Evolutionary conservation across 2,888 invertebrate species (phyloP), one percentile per base, ranked within the genome.

Genomic region (Plemyria rubiginata): DNA sequence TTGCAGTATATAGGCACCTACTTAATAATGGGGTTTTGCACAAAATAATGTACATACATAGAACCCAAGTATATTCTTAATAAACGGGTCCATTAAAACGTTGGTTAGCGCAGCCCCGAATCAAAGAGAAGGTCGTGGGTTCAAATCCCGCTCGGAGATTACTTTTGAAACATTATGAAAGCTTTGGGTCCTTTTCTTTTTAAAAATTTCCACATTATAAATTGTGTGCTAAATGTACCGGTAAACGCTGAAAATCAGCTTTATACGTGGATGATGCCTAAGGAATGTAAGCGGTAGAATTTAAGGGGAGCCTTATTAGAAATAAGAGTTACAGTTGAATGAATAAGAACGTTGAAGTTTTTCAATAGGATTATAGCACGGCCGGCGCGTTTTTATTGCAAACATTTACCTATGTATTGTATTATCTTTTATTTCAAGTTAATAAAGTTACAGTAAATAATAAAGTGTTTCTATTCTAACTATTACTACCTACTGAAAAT

Each of bases 271-370:
- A 71, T 67, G 79, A 73, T 82, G 82, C 81, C 81, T 80, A 78
- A 79, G 68, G 79, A 79, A 74, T 80, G 83, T 72, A 77, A 81
- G 79, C 73, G 77, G 82, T 90, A 89, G 88, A 81, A 80, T 87
- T 82, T 92, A 91, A 91, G 89, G 88, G 87, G 91, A 92, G 92
- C 92, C 92, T 92, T 92, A 92, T 80, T 92, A 92, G 92, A 55
- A 77, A 60, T 90, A 90, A 90, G 89, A 86, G 80, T 84, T 85
- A 83, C 77, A 79, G 53, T 82, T 81, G 82, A 78, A 73, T 73
- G 80, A 78, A 73, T 79, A 82, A 80, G 81, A 76, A 81, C 82
- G 86, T 87, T 88, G 80, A 87, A 84, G 75, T 86, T 88, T 88
- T 86, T 88, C n/a, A 88, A 86, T 78, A 79, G 75, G 80, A 78